Base-by-base conservation (phyloP, 2,113 vertebrate genomes). In the Neoarius graeffei region DNA sequence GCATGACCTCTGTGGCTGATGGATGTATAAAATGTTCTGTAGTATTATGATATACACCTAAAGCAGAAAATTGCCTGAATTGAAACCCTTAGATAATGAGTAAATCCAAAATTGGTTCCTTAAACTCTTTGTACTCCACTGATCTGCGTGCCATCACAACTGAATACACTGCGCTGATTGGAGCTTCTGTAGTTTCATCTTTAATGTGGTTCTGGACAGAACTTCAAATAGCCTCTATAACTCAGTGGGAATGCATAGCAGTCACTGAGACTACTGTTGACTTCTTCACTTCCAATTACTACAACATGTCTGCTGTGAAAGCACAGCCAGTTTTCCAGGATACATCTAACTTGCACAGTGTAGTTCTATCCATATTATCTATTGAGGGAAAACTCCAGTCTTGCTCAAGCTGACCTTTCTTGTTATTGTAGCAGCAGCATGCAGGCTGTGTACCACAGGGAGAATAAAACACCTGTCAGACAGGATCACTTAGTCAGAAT, bases 401-500 rank as follows among this genome's bases (percentile, higher is more conserved):
- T n/a, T 17, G 62, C 83, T 86, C 66, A 59, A 20, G 52, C 67
- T 86, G 80, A 90, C 80, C 84, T 88, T 84, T 71, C 62, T 81
- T 88, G 87, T 88, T 90, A 77, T 66, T 77, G 82, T 84, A 86
- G 81, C 57, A 23, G 87, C 73, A 81, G 83, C 59, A 82, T 50
- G n/a, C 77, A 59, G 64, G 52, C 77, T 56, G 13, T 69, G 14
- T 81, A 67, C 85, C 20, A 81, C 19, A 42, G 71, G 60, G 54
- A 42, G 71, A 62, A 86, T 73, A 90, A 90, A 90, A 88, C 77
- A 74, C 80, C 84, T 88, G 89, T 88, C 89, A 80, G 86, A 85
- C 86, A 88, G 62, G 69, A 90, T 90, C 83, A 69, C 35, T 86
- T 86, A 77, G 89, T 66, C 25, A n/a, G 59, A 66, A 77, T 84